Evolutionary conservation across 2,113 vertebrate species (phyloP).

Genomic region (Epinephelus cyanopodus): DNA sequence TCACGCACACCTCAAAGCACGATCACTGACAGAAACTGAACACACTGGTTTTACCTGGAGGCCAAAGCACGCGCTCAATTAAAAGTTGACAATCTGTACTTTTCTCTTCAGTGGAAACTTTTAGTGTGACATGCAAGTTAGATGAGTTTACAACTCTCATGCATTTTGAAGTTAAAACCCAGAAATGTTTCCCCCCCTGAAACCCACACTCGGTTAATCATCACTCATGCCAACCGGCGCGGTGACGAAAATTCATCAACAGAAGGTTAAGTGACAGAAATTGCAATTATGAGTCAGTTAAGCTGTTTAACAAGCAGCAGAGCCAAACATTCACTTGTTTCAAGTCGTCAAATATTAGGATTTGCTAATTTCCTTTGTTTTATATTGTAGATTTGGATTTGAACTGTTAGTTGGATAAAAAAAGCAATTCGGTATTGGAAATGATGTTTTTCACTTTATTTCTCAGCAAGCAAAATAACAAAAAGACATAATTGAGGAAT

Average conservation of each 20-base stretch:
- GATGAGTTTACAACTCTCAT: slow-evolving; percentile 5
- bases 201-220: neutral
- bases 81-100: slow-evolving; percentile 22
- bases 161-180: neutral
- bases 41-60: slow-evolving; percentile 17
- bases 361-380: neutral
- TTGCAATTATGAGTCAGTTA: neutral
- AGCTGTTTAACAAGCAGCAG: neutral
- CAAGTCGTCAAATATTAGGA: neutral
- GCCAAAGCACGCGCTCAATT: slow-evolving; percentile 1
- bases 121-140: neutral
- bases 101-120: neutral
- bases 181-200: neutral
- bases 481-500: too few species aligned
- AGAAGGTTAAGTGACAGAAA: neutral
- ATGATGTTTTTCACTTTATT: neutral
- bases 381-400: neutral
- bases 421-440: neutral
- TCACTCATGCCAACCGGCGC: neutral
- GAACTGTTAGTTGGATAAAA: neutral
- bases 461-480: neutral
- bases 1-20: neutral
- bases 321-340: too few species aligned
- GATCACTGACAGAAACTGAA: neutral
- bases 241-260: neutral